Base-by-base conservation (phyloP, 64 coral and sea anemone genomes). In the Astreopora myriophthalma region DNA sequence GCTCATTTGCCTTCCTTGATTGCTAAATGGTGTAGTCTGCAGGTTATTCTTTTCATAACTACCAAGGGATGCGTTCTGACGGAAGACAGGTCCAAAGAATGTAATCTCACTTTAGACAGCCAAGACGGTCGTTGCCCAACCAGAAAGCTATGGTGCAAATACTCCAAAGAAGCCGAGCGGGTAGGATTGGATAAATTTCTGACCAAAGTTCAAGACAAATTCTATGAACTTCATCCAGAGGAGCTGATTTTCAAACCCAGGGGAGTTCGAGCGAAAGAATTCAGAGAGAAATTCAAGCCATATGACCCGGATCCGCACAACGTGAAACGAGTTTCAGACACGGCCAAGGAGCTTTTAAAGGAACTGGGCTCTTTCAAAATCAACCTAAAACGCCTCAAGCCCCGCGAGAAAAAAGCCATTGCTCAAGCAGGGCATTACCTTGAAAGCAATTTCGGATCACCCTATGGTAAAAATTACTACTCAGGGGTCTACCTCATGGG, bases 371-470 rank as follows among this genome's bases (percentile, higher is more conserved):
- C 87, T 29, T 65, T 71, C 19, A 65, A 27, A 17, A 81, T 98
- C 23, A 81, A 94, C 4, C 13, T 36, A 31, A 28, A 71, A n/a
- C n/a, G 39, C 9, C 65, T 98, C 24, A 98, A 95, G 29, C 89
- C 85, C 3, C 91, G 96, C n/a, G 96, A 95, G 85, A 94, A 85
- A 51, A 98, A 95, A 33, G 93, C 89, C 8, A 63, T 95, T 23
- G 81, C 83, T 35, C 92, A 95, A 79, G 86, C 92, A 8, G 92
- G 89, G 29, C 93, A 92, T 51, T 95, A 72, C 44, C 42, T 98
- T 23, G 40, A 92, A 35, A 75, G 88, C 60, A 87, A 62, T 73
- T 94, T 95, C 38, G 93, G 71, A 5, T 22, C 28, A 10, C 93
- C 89, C 0, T 98, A 95, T 33, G 89, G 92, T 78, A 85, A 37